Evolutionary conservation across 2,797 vertebrate genomes (phyloP).

Genomic region (Telmatherina bonti): DNA sequence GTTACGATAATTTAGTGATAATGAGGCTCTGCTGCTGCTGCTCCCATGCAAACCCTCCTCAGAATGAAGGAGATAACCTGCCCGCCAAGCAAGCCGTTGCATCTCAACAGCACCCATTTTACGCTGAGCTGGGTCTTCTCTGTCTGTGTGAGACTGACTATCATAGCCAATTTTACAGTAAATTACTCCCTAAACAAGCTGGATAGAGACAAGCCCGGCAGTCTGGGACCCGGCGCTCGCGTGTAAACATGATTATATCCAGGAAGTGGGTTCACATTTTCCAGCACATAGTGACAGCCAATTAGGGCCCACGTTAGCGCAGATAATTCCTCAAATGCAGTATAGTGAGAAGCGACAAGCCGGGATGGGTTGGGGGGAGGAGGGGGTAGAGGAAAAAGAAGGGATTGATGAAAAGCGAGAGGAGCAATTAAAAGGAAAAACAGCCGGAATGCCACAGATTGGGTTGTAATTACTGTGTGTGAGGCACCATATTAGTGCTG

Average conservation of each 20-base stretch:
- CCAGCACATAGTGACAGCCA: conserved; percentile 79
- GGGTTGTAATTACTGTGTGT: conserved; percentile 74
- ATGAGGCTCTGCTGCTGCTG: conserved; percentile 38
- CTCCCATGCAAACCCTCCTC: background rate
- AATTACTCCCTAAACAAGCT: conserved; percentile 81
- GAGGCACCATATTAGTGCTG: conserved; percentile 70
- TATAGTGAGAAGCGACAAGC: conserved; percentile 43
- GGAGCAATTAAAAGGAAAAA: conserved; percentile 77
- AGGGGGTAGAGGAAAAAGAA: conserved; percentile 1
- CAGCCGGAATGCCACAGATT: conserved; percentile 63
- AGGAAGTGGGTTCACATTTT: conserved; percentile 78
- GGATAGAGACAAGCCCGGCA: conserved; percentile 72
- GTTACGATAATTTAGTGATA: conserved; percentile 41
- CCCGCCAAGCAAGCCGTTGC: conserved; percentile 37
- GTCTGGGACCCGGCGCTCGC: conserved; percentile 70
- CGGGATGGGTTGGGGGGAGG: conserved; percentile 49
- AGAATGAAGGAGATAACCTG: conserved; percentile 6
- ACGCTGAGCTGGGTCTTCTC: conserved; percentile 55
- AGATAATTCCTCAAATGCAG: conserved; percentile 79
- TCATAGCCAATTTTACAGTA: conserved; percentile 83
- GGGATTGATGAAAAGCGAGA: conserved; percentile 48
- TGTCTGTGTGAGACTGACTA: conserved; percentile 64
- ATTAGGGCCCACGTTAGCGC: conserved; percentile 78
- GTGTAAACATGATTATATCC: conserved; percentile 83
- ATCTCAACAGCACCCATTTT: conserved; percentile 46